Base-by-base conservation (phyloP, 2,797 vertebrate genomes). In the Gastrophryne carolinensis region DNA sequence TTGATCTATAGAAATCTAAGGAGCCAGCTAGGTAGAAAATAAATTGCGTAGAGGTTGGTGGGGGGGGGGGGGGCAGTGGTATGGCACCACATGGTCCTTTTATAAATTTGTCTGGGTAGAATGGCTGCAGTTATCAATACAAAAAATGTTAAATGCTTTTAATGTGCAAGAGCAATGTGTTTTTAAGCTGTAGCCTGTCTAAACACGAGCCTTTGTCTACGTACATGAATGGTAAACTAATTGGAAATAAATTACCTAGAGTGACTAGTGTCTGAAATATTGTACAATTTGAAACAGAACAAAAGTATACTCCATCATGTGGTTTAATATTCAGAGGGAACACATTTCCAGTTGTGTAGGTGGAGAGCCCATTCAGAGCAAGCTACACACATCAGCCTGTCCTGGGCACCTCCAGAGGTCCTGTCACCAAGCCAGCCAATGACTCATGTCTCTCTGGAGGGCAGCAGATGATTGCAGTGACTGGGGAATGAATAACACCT, bases 371-470 rank as follows among this genome's bases (percentile, higher is more conserved):
- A 17, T 35, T 58, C 56, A 57, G 27, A 29, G 57, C 24, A 21
- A 39, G 32, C 6, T 19, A 5, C 30, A 23, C 23, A 52, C 4
- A 54, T 67, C 17, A 30, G 37, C 26, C 67, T 58, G 12, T 49
- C 53, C 37, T 66, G 47, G 65, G 34, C 49, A 54, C 7, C 49
- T 52, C 10, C 15, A 27, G 47, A 61, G 44, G 57, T n/a, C 21
- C 24, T 72, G 57, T 62, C 57, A 27, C 34, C 17, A 39, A 52
- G 41, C 69, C 69, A 72, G 29, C 24, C 32, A 71, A 13, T 71
- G 67, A 58, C 35, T 72, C 41, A 72, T 50, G 69, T 72, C 69
- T 72, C 69, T 72, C 56, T 50, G 10, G 57, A 72, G 57, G 57
- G 29, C 39, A 24, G 29, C 17, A 60, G 30, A 39, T 37, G 58